Evolutionary conservation across 2,113 vertebrate genomes (phyloP).

Genomic region (Columba janthina): DNA sequence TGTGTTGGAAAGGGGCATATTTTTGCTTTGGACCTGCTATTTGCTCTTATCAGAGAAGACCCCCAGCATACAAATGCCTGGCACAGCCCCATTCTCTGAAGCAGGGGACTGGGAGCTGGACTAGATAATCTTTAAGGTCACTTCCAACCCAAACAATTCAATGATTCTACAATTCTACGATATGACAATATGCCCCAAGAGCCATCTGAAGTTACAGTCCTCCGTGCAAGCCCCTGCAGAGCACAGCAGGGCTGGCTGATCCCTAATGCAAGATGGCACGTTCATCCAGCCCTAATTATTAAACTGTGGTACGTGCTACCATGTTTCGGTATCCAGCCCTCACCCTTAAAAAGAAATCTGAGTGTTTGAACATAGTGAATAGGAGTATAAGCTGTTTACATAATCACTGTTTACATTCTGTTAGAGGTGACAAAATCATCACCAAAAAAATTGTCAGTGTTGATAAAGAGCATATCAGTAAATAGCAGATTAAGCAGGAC

Average conservation of each 20-base stretch:
- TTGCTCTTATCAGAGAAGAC: not conserved
- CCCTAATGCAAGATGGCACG: not conserved
- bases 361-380: not conserved
- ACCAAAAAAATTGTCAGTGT: not conserved
- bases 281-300: not conserved
- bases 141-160: too few relatives aligned
- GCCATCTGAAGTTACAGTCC: not conserved
- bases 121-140: too few relatives aligned
- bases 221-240: not conserved
- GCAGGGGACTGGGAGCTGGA: not conserved
- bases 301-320: not conserved
- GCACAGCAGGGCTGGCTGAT: not conserved
- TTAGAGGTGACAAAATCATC: slow-evolving; percentile 45
- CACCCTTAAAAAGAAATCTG: slow-evolving; percentile 13
- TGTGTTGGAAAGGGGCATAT: not conserved
- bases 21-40: not conserved
- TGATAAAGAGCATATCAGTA: slow-evolving; percentile 50
- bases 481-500: slow-evolving; percentile 57
- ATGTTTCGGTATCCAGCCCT: not conserved
- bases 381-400: slow-evolving; percentile 9
- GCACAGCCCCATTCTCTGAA: not conserved
- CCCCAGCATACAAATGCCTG: not conserved
- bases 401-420: slow-evolving; percentile 53
- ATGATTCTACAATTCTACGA: not conserved
- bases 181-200: not conserved